These are phyloP conservation scores for Thunnus thynnus DNA, from an alignment of 2,113 vertebrate species.

Conservation along the genomic window DNA sequence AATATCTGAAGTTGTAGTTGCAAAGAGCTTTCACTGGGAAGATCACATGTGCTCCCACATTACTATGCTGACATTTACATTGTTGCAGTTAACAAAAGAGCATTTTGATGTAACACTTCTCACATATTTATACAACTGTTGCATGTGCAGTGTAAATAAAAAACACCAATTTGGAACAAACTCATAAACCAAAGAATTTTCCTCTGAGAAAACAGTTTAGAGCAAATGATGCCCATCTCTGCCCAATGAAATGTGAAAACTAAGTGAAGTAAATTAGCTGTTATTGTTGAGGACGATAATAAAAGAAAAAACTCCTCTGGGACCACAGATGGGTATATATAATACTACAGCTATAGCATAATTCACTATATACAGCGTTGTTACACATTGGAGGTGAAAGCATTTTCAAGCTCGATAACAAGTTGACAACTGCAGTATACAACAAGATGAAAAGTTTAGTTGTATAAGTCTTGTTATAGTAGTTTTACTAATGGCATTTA, in stretches of 20 bases:
- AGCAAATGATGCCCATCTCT: slow-evolving; percentile 30
- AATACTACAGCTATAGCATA: slow-evolving; percentile 20
- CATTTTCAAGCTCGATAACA: slow-evolving; percentile 15
- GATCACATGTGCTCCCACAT: neutral
- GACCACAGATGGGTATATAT: slow-evolving; percentile 49
- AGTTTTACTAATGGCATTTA: too few relatives aligned
- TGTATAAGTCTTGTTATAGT: too few relatives aligned
- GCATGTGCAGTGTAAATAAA: neutral
- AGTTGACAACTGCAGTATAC: neutral
- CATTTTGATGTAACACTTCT: neutral
- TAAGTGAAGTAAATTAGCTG: slow-evolving; percentile 36
- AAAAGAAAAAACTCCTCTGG: slow-evolving; percentile 39
- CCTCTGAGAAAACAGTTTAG: slow-evolving; percentile 36
- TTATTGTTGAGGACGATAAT: slow-evolving; percentile 30
- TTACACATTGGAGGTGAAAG: slow-evolving; percentile 16
- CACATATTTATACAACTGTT: neutral
- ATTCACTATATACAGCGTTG: slow-evolving; percentile 20
- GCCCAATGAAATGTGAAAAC: slow-evolving; percentile 48
- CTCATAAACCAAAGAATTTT: slow-evolving; percentile 7
- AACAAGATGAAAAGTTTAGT: neutral
- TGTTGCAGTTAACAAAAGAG: neutral
- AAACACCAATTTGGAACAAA: slow-evolving; percentile 1
- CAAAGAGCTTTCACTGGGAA: neutral
- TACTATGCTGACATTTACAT: too few relatives aligned
- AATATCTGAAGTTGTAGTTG: neutral